Conservation (phyloP, 1,140 invertebrate genomes). For the Drosophila pectinifera region DNA sequence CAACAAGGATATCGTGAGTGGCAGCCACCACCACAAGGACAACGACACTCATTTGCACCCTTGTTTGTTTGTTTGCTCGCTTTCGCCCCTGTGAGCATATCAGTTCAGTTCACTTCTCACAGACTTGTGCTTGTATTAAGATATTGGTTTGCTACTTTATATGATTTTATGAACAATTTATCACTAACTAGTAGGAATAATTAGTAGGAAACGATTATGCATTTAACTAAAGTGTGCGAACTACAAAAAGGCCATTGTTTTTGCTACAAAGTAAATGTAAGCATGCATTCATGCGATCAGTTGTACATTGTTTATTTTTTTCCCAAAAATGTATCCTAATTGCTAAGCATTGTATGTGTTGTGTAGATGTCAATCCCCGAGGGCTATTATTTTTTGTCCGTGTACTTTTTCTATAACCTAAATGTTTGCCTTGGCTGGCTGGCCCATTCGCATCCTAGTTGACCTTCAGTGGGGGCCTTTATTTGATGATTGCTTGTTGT, state of each 20-base stretch:
- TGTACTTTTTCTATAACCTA: constrained; percentile 15
- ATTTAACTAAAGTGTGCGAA: neutral
- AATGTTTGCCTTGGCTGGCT: constrained; percentile 22
- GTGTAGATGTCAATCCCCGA: neutral
- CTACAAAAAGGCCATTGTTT: neutral
- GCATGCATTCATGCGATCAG: too few relatives aligned
- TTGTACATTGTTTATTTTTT: constrained; percentile 2
- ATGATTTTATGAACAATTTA: neutral
- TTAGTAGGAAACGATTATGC: too few relatives aligned
- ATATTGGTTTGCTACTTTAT: neutral
- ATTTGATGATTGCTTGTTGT: constrained; percentile 53
- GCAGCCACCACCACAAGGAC: constrained; percentile 28
- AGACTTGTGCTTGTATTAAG: neutral
- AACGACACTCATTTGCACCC: constrained; percentile 72
- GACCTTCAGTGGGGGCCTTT: constrained; percentile 48
- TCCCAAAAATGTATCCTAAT: neutral
- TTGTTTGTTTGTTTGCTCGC: constrained; percentile 59
- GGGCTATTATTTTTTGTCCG: constrained; percentile 8
- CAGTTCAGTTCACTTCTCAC: constrained; percentile 10
- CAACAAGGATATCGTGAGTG: constrained; percentile 30
- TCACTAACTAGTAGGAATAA: neutral
- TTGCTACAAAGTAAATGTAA: too few relatives aligned
- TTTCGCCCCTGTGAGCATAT: constrained; percentile 12
- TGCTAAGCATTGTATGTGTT: neutral
- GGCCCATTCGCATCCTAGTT: constrained; percentile 46